Base-by-base conservation (phyloP, 2,888 invertebrate species). In the Agrypnus murinus region DNA sequence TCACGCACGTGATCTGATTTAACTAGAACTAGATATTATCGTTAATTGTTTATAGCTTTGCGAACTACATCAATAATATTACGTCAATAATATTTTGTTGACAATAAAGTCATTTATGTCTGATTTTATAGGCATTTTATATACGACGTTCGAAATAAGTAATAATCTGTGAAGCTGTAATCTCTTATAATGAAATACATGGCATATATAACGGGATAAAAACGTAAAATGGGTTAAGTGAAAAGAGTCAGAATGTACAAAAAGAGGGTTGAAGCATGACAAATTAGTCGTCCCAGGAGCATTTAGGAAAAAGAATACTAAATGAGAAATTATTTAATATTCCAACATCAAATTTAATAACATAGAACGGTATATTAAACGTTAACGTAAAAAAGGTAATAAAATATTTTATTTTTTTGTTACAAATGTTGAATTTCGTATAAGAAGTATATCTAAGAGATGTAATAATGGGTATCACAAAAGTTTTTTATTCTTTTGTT, bases 311-410 rank as follows among this genome's bases (percentile, higher is more conserved):
- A 32, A 50, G 50, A 17, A 50, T 50, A 50, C 31, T n/a, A 12
- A 25, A 50, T 32, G 31, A 1, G 31, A 31, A 50, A 50, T 32
- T 32, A 31, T 50, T 32, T 31, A 32, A 50, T 19, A 32, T 50
- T 50, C 4, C 12, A 12, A 25, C 25, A 50, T 50, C 50, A 50
- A 32, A 50, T 50, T 50, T 50, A 50, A 50, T 50, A 32, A 50
- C 19, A 25, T 50, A 10, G 25, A 25, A 25, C 5, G 25, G 25
- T 25, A 25, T 25, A 25, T 25, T 3, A 5, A 25, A 5, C 5
- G 25, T 25, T 25, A n/a, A n/a, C n/a, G n/a, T n/a, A n/a, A n/a
- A n/a, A n/a, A n/a, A n/a, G n/a, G n/a, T n/a, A n/a, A n/a, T n/a
- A n/a, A n/a, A n/a, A n/a, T n/a, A n/a, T n/a, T n/a, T n/a, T n/a